Percentiles rank a stretch among this genome's conserved stretches.
These are phyloP conservation scores for Pedicia rivosa DNA, from an alignment of 2,888 invertebrate species.

Conservation along the genomic window DNA sequence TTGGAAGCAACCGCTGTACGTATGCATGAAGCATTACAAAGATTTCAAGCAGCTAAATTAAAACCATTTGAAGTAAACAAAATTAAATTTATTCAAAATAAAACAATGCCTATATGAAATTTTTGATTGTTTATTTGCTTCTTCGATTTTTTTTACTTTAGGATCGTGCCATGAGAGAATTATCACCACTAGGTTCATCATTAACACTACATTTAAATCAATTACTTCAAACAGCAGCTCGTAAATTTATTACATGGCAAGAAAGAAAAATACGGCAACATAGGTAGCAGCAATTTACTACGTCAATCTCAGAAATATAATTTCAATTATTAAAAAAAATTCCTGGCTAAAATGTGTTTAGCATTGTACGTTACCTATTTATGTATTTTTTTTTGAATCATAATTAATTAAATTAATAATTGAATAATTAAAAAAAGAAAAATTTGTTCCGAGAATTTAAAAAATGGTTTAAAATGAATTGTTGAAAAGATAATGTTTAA, in stretches of 20 bases:
- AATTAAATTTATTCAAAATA: neutral
- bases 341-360: neutral
- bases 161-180: slow-evolving; percentile 68
- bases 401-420: too few relatives aligned
- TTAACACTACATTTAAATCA: slow-evolving; percentile 76
- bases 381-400: neutral
- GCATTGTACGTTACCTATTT: slow-evolving; percentile 2
- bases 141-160: slow-evolving; percentile 22
- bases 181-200: slow-evolving; percentile 64
- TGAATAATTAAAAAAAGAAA: too few relatives aligned
- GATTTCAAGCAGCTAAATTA: slow-evolving; percentile 75
- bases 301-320: neutral
- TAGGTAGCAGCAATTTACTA: slow-evolving; percentile 20
- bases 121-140: too few relatives aligned
- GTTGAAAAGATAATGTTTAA: too few relatives aligned
- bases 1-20: slow-evolving; percentile 66
- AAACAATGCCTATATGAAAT: too few relatives aligned
- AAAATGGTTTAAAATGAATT: too few relatives aligned
- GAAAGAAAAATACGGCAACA: slow-evolving; percentile 42
- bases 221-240: slow-evolving; percentile 68
- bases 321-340: slow-evolving; percentile 1
- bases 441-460: too few relatives aligned
- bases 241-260: slow-evolving; percentile 79
- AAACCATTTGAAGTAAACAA: slow-evolving; percentile 61
- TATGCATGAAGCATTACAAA: slow-evolving; percentile 77